phyloP scores from a whole-genome alignment of 2,888 invertebrate species.

The Phorcus lineatus region DNA sequence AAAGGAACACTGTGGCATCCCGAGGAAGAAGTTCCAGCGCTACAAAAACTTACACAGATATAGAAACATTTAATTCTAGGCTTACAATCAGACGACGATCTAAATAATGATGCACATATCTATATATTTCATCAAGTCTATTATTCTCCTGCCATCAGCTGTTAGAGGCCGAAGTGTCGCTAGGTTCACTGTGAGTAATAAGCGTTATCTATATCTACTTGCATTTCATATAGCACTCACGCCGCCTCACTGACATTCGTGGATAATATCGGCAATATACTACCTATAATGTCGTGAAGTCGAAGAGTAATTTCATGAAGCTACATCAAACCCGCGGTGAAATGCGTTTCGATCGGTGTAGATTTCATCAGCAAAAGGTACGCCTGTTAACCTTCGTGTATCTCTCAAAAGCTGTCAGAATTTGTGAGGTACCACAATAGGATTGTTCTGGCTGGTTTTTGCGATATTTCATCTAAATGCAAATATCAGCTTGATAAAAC shows the following conservation, averaged over 20 bases:
- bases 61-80: too few relatives aligned
- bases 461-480: conserved; percentile 24
- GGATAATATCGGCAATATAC: conserved; percentile 9
- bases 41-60: too few relatives aligned
- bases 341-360: conserved; percentile 9
- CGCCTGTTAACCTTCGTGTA: background rate
- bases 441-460: conserved; percentile 9
- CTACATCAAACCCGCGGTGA: background rate
- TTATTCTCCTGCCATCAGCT: background rate
- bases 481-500: conserved; percentile 14
- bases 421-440: background rate
- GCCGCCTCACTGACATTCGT: background rate
- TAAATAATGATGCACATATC: too few relatives aligned
- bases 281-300: conserved; percentile 1
- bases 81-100: too few relatives aligned
- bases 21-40: too few relatives aligned
- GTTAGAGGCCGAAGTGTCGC: background rate
- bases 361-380: conserved; percentile 1
- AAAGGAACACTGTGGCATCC: too few relatives aligned
- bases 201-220: background rate
- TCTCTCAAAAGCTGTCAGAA: background rate
- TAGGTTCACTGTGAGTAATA: background rate
- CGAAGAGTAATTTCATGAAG: conserved; percentile 18
- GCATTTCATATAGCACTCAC: background rate
- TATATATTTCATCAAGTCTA: too few relatives aligned